These are phyloP conservation scores for Myotis findleyi DNA, from an alignment of 2,797 vertebrate species.

Conservation along the genomic window DNA sequence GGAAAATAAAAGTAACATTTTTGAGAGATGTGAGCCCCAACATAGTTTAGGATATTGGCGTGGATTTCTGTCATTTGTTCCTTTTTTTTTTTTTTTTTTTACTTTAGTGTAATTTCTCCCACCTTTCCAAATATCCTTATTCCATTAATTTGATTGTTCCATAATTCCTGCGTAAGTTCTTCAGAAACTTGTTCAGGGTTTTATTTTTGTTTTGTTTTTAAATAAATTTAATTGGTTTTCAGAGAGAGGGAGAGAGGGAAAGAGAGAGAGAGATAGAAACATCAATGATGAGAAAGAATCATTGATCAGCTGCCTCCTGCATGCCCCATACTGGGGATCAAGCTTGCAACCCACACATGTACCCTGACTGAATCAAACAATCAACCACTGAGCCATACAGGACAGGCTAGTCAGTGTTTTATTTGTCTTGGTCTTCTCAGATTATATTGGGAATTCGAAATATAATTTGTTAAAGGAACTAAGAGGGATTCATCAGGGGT, in stretches of 20 bases:
- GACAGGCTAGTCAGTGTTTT: background rate
- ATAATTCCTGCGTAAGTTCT: background rate
- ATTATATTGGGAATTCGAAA: background rate
- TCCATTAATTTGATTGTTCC: background rate
- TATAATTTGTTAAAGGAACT: background rate
- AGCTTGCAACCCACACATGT: no score
- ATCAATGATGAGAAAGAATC: no score
- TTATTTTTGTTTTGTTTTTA: background rate
- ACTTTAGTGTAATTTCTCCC: background rate
- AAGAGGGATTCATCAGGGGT: background rate
- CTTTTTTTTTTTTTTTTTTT: background rate
- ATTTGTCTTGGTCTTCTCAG: background rate
- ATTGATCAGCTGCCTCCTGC: no score
- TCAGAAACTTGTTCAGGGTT: background rate
- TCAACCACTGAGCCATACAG: no score
- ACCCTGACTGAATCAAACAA: no score
- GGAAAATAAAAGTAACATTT: background rate
- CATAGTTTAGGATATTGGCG: background rate
- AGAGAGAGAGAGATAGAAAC: no score
- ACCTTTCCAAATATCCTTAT: background rate
- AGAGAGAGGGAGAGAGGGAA: no score
- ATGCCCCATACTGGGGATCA: no score
- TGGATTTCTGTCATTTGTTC: background rate
- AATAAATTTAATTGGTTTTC: no score
- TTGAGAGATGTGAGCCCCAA: background rate